Conservation (phyloP, 2,888 invertebrate genomes). For the Erebia palarica region DNA sequence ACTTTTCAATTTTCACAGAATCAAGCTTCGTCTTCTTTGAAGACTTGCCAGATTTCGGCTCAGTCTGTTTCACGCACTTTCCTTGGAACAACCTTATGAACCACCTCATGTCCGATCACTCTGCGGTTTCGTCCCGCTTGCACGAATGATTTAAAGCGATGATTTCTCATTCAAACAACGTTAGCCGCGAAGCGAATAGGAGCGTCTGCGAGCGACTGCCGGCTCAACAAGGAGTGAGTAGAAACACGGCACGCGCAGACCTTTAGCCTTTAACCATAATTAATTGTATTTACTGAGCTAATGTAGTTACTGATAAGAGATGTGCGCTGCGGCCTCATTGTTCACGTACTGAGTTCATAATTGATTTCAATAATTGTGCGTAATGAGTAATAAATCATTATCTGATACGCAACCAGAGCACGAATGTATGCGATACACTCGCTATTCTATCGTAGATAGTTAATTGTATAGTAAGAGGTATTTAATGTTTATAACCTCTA, state of each 20-base stretch:
- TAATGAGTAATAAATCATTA: slow-evolving; percentile 49
- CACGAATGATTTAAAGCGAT: slow-evolving; percentile 83
- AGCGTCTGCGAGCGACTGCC: slow-evolving; percentile 56
- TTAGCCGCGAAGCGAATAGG: slow-evolving; percentile 39
- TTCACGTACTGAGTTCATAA: slow-evolving; percentile 58
- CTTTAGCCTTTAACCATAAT: slow-evolving; percentile 73
- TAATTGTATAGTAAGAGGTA: slow-evolving; percentile 19
- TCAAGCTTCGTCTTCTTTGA: slow-evolving; percentile 49
- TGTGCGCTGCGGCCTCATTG: slow-evolving; percentile 67
- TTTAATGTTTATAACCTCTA: slow-evolving; percentile 19
- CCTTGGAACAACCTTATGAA: slow-evolving; percentile 84
- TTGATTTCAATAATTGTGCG: slow-evolving; percentile 61
- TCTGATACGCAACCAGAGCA: slow-evolving; percentile 44
- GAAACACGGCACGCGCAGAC: slow-evolving; percentile 71
- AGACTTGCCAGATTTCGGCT: slow-evolving; percentile 45
- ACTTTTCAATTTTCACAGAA: slow-evolving; percentile 39
- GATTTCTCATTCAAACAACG: slow-evolving; percentile 82
- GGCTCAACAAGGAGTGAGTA: slow-evolving; percentile 48
- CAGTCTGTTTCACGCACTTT: slow-evolving; percentile 76
- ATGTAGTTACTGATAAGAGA: slow-evolving; percentile 65
- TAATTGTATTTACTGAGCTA: slow-evolving; percentile 69
- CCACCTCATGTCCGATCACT: slow-evolving; percentile 84
- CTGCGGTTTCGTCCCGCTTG: slow-evolving; percentile 84
- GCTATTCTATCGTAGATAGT: slow-evolving; percentile 26
- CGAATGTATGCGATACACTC: slow-evolving; percentile 16